A percentile compares a stretch with the other conserved stretches of the same genome.
phyloP scores from a whole-genome alignment of 1,140 invertebrate species.

The Hylaeus anthracinus region DNA sequence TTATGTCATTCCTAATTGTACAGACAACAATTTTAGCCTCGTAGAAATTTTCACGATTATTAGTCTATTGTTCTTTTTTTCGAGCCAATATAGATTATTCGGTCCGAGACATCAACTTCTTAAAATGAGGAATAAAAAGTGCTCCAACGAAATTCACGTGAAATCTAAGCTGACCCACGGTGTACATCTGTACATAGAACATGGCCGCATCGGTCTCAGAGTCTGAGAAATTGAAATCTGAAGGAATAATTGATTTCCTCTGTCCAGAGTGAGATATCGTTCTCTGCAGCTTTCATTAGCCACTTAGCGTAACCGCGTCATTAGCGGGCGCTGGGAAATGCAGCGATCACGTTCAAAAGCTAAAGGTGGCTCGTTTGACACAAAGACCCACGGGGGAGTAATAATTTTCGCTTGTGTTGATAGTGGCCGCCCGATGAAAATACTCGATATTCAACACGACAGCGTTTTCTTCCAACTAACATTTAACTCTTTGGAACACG shows the following conservation, averaged over 20 bases:
- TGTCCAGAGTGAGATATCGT: neutral
- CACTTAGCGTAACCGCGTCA: neutral
- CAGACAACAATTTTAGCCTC: too few relatives aligned
- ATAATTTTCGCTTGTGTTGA: neutral
- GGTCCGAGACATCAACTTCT: too few relatives aligned
- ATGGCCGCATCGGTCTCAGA: too few relatives aligned
- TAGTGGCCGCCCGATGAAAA: slow-evolving; percentile 6
- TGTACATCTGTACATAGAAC: too few relatives aligned
- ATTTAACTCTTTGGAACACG: neutral
- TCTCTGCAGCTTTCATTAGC: neutral
- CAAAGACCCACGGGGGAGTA: neutral
- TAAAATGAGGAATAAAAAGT: too few relatives aligned
- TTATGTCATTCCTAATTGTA: too few relatives aligned
- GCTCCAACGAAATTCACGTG: too few relatives aligned
- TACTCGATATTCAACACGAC: slow-evolving; percentile 31
- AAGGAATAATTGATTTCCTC: neutral
- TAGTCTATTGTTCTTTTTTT: too few relatives aligned
- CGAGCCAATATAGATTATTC: too few relatives aligned
- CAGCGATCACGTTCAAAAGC: neutral
- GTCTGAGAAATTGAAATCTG: too few relatives aligned
- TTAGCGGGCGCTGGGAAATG: neutral
- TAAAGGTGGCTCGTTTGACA: neutral
- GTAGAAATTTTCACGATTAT: too few relatives aligned
- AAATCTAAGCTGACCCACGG: too few relatives aligned
- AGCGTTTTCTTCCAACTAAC: slow-evolving; percentile 8